A percentile compares a stretch with the other conserved stretches of the same genome.
Conservation (phyloP, 2,888 invertebrate species). For the Drosophila yooni region DNA sequence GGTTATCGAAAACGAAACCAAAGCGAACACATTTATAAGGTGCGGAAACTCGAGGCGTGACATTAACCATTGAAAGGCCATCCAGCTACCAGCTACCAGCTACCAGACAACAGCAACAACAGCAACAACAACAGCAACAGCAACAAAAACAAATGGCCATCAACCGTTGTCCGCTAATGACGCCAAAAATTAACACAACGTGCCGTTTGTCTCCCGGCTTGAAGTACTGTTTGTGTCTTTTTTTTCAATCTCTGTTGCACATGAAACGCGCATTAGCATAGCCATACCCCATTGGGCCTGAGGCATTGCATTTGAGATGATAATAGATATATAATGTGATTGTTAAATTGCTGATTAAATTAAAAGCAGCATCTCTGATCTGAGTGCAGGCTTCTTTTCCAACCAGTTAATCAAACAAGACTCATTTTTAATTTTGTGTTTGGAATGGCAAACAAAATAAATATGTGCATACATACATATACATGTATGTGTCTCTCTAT, state of each 20-base stretch:
- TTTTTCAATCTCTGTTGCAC: not conserved
- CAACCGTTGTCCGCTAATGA: slow-evolving; percentile 43
- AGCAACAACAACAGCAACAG: not conserved
- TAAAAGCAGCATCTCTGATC: no score
- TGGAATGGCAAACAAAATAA: not conserved
- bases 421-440: not conserved
- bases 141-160: slow-evolving; percentile 28
- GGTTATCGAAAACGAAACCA: slow-evolving; percentile 49
- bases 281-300: not conserved
- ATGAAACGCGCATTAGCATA: slow-evolving; percentile 21
- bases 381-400: not conserved
- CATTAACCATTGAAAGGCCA: slow-evolving; percentile 47
- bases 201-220: slow-evolving; percentile 2
- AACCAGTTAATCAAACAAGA: no score
- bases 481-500: not conserved
- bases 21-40: slow-evolving; percentile 49
- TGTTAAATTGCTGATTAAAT: not conserved
- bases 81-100: slow-evolving; percentile 18
- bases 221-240: not conserved
- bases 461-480: not conserved
- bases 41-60: slow-evolving; percentile 67
- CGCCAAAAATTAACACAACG: slow-evolving; percentile 27
- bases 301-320: not conserved
- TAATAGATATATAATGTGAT: not conserved
- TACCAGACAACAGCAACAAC: not conserved